Evolutionary conservation across 2,888 invertebrate genomes (phyloP).

Genomic region (Gymnoscelis rufifasciata): DNA sequence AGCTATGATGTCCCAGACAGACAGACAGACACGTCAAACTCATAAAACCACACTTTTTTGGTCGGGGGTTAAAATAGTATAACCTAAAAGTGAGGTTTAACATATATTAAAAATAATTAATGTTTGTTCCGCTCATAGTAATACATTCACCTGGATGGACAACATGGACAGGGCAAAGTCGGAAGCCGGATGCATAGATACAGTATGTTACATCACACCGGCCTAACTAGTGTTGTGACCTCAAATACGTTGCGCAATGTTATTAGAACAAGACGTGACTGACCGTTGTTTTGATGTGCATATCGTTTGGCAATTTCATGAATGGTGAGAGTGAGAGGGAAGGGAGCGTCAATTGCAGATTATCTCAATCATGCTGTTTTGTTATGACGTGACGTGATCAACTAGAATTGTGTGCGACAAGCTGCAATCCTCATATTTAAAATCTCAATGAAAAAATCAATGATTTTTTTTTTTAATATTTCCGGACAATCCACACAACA

Average conservation of each 20-base stretch:
- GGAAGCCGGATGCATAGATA: slow-evolving; percentile 30
- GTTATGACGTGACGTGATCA: slow-evolving; percentile 8
- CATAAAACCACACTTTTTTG: too few relatives aligned
- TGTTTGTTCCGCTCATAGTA: slow-evolving; percentile 16
- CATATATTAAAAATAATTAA: too few relatives aligned
- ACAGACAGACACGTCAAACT: too few relatives aligned
- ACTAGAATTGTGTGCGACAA: too few relatives aligned
- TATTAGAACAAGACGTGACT: slow-evolving; percentile 28
- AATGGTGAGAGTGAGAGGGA: slow-evolving; percentile 25
- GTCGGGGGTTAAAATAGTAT: too few relatives aligned
- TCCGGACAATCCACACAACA: too few relatives aligned
- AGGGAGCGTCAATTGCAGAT: slow-evolving; percentile 14
- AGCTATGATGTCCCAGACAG: too few relatives aligned
- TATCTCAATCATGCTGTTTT: slow-evolving; percentile 14
- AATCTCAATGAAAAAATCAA: too few relatives aligned
- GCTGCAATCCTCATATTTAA: too few relatives aligned
- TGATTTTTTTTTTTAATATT: too few relatives aligned
- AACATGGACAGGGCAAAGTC: slow-evolving; percentile 22
- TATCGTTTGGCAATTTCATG: slow-evolving; percentile 25
- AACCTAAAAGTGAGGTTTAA: too few relatives aligned
- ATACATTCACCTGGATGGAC: slow-evolving; percentile 11
- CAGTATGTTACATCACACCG: slow-evolving; percentile 23
- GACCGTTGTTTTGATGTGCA: slow-evolving; percentile 29
- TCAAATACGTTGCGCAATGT: slow-evolving; percentile 26
- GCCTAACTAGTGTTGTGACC: slow-evolving; percentile 25